Evolutionary conservation across 2,113 vertebrate species (phyloP), one percentile per base, ranked within the genome.

Genomic region (Formicarius rufipectus): DNA sequence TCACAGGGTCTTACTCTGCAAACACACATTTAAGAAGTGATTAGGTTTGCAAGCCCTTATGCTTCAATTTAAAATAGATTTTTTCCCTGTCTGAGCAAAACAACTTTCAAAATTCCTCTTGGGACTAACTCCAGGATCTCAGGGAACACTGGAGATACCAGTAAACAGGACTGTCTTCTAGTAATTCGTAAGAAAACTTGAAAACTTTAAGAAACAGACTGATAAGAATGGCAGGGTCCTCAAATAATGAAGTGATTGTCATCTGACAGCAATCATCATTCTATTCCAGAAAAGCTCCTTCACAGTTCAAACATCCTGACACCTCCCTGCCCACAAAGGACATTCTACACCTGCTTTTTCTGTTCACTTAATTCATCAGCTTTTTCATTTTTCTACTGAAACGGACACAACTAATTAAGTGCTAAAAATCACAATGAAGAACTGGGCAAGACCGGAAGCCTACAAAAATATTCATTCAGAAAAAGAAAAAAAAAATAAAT

Each of bases 101-200:
- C 4, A 53, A 10, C 28, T 82, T 50, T 44, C 14, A 44, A n/a
- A 52, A 42, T 6, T n/a, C 7, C 7, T 68, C 39, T 27, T 24
- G 17, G 23, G 27, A 60, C n/a, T 33, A 55, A 55, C 39, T 59
- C 20, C 31, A 66, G 14, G 12, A 79, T 25, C 28, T 66, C 30
- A 4, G 21, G 22, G 8, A 52, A 44, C 0, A 0, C 12, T 4
- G 0, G 23, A 76, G 10, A 85, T 7, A 9, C 18, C 49, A 33
- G 33, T 15, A 37, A 79, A 47, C 9, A 49, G 16, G 28, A 37
- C 17, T 27, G 35, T 15, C 12, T 44, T 39, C 49, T n/a, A 50
- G 44, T 17, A 22, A 44, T 17, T 52, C 17, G 7, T 39, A 78
- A 33, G 20, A 27, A 79, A 74, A n/a, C 0, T 5, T 4, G 6